phyloP scores from a whole-genome alignment of 2,797 vertebrate genomes.

The Graptemys geographica region DNA sequence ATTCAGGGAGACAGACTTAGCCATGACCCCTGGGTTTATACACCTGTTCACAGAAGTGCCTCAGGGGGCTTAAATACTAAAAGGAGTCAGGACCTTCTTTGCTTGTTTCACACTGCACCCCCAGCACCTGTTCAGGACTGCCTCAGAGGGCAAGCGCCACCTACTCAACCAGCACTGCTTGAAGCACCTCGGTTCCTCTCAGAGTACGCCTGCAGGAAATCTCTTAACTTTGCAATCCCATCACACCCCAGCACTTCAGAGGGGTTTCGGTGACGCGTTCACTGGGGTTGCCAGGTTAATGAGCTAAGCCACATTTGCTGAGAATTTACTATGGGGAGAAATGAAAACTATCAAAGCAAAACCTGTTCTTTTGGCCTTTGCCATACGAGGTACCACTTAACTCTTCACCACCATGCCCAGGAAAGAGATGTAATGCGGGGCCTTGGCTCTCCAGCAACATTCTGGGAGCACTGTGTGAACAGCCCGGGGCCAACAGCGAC shows the following conservation, averaged over 20 bases:
- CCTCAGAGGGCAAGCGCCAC: rapidly evolving
- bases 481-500: not conserved
- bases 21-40: not conserved
- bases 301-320: too few relatives aligned
- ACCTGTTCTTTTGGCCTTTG: rapidly evolving
- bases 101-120: not conserved
- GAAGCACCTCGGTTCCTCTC: not conserved
- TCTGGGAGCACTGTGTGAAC: not conserved
- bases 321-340: not conserved
- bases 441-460: not conserved
- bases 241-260: not conserved
- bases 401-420: not conserved
- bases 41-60: not conserved
- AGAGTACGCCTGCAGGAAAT: not conserved
- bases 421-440: not conserved
- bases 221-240: not conserved
- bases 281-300: not conserved
- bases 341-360: not conserved
- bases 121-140: not conserved
- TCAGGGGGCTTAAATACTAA: not conserved
- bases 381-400: not conserved
- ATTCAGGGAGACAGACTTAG: not conserved
- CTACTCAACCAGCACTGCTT: not conserved
- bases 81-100: not conserved
- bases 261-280: too few relatives aligned